phyloP scores from a whole-genome alignment of 2,797 vertebrate genomes.

The Pangasius krempfi region DNA sequence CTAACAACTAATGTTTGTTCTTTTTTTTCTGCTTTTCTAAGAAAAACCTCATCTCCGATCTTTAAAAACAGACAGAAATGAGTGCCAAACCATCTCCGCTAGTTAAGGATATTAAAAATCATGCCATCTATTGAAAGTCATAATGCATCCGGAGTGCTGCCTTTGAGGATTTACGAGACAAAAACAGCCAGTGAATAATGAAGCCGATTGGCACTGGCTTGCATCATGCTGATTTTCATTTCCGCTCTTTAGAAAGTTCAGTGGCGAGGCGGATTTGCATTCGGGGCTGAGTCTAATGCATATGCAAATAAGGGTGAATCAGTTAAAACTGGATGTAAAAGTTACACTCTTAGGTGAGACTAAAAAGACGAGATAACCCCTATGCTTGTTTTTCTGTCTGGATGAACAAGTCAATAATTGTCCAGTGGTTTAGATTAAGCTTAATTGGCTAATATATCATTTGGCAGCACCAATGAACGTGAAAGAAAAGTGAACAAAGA shows the following conservation, averaged over 20 bases:
- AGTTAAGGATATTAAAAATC: slow-evolving; percentile 57
- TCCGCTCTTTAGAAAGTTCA: slow-evolving; percentile 47
- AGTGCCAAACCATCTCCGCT: slow-evolving; percentile 40
- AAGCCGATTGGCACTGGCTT: slow-evolving; percentile 52
- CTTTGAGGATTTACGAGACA: slow-evolving; percentile 54
- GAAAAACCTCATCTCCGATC: neutral
- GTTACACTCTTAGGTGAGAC: slow-evolving; percentile 1
- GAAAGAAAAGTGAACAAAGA: slow-evolving; percentile 12
- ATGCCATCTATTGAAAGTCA: slow-evolving; percentile 41
- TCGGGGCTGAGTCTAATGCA: slow-evolving; percentile 29
- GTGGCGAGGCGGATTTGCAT: slow-evolving; percentile 45
- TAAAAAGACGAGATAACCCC: neutral
- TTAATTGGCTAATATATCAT: slow-evolving; percentile 34
- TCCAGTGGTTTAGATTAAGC: neutral
- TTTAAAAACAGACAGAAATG: neutral
- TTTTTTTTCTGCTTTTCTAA: neutral
- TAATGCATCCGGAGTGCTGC: slow-evolving; percentile 43
- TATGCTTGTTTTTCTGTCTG: neutral
- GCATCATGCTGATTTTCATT: slow-evolving; percentile 44
- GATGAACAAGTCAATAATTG: neutral
- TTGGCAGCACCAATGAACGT: neutral
- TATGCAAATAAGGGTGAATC: slow-evolving; percentile 42
- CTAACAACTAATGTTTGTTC: neutral
- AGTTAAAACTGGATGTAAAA: neutral
- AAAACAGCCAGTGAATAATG: slow-evolving; percentile 57